phyloP scores from a whole-genome alignment of 2,888 invertebrate genomes.

The Xestia rhomboidea region DNA sequence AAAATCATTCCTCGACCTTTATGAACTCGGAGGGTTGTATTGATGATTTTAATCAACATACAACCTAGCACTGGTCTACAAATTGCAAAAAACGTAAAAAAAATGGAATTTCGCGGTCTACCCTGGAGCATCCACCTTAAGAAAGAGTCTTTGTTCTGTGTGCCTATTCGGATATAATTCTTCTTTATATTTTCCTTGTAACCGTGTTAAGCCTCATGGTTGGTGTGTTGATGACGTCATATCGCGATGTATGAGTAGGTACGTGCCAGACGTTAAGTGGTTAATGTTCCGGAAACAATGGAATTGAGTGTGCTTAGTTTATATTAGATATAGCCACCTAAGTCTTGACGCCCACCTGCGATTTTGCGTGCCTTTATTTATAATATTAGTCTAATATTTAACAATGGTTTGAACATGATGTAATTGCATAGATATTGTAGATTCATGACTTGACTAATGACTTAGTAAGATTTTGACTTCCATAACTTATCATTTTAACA shows the following conservation, averaged over 20 bases:
- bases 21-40: no score
- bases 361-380: constrained; percentile 22
- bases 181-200: constrained; percentile 19
- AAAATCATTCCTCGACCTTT: no score
- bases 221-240: constrained; percentile 67
- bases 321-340: constrained; percentile 24
- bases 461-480: background rate
- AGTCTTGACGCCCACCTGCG: constrained; percentile 45
- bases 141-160: background rate
- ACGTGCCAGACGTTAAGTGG: constrained; percentile 72
- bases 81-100: no score
- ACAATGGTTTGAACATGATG: constrained; percentile 19
- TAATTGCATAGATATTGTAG: background rate
- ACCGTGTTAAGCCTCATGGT: constrained; percentile 33
- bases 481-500: background rate
- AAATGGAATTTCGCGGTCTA: no score
- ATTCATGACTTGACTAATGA: background rate
- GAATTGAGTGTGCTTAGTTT: constrained; percentile 56
- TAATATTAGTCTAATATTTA: background rate
- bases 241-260: constrained; percentile 41
- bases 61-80: no score
- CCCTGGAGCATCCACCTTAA: no score
- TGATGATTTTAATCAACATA: no score
- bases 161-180: background rate
- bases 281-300: constrained; percentile 76